A percentile compares a stretch with the other conserved stretches of the same genome.
Evolutionary conservation across 2,113 vertebrate genomes (phyloP).

Genomic region (Blennius ocellaris): DNA sequence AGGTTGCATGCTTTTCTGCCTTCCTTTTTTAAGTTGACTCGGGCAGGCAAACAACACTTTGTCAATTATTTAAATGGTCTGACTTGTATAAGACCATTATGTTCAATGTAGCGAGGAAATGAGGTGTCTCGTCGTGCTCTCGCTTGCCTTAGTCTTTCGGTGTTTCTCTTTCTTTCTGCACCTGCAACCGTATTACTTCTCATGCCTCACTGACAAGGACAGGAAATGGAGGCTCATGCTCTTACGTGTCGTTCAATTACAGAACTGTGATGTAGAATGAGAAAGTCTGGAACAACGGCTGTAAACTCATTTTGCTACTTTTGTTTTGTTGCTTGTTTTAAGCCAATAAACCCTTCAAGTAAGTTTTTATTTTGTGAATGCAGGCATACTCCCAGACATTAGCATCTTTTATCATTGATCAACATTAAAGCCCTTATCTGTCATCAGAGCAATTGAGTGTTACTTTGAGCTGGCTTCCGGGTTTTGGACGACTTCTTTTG

Average conservation of each 20-base stretch:
- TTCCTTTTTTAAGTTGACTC: background rate
- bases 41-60: background rate
- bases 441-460: too few relatives aligned
- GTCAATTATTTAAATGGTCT: background rate
- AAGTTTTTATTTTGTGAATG: too few relatives aligned
- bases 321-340: too few relatives aligned
- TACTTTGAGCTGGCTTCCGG: too few relatives aligned
- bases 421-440: too few relatives aligned
- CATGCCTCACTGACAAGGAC: background rate
- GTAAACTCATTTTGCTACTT: too few relatives aligned
- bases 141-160: background rate
- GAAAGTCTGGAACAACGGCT: too few relatives aligned
- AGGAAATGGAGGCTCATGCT: conserved; percentile 14
- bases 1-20: background rate
- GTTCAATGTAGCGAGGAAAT: conserved; percentile 28
- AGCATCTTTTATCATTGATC: too few relatives aligned
- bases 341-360: too few relatives aligned
- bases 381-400: too few relatives aligned
- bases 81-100: conserved; percentile 16
- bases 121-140: background rate
- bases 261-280: conserved; percentile 1
- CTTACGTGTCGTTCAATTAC: conserved; percentile 23
- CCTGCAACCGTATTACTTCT: conserved; percentile 17
- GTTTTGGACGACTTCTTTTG: too few relatives aligned
- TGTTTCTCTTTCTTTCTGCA: background rate